Evolutionary conservation across 1,140 invertebrate genomes (phyloP).

Genomic region (Eulimnadia texana): DNA sequence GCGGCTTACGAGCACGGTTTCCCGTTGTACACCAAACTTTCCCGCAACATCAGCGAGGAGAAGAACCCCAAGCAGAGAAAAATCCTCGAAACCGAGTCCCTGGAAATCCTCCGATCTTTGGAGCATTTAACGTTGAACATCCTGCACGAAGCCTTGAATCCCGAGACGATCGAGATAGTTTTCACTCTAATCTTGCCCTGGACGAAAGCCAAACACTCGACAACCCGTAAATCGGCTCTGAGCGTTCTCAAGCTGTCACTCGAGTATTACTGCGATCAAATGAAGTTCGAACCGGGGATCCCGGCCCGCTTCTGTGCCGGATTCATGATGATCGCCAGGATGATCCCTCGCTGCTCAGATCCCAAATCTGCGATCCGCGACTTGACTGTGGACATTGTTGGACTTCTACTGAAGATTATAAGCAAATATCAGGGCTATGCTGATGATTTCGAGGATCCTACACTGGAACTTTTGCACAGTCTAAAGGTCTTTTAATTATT

Average conservation of each 20-base stretch:
- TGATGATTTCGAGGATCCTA: not conserved
- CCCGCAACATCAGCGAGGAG: not conserved
- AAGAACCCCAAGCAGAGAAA: not conserved
- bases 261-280: not conserved
- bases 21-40: constrained; percentile 1
- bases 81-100: not conserved
- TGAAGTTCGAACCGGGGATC: constrained; percentile 3
- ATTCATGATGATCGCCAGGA: not conserved
- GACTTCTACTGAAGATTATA: not conserved
- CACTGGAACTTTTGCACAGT: not conserved
- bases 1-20: not conserved
- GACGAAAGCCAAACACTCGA: not conserved
- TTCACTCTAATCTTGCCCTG: not conserved
- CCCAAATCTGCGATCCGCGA: not conserved
- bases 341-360: constrained; percentile 3
- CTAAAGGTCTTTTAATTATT: not conserved
- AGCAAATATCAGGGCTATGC: constrained; percentile 1
- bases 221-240: not conserved
- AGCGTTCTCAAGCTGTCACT: constrained; percentile 1
- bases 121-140: not conserved
- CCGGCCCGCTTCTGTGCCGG: constrained; percentile 1
- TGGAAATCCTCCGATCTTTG: not conserved
- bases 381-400: not conserved
- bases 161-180: not conserved
- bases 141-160: not conserved